Conservation (phyloP, 2,888 invertebrate species). For the Mesopsocus fuscifrons region DNA sequence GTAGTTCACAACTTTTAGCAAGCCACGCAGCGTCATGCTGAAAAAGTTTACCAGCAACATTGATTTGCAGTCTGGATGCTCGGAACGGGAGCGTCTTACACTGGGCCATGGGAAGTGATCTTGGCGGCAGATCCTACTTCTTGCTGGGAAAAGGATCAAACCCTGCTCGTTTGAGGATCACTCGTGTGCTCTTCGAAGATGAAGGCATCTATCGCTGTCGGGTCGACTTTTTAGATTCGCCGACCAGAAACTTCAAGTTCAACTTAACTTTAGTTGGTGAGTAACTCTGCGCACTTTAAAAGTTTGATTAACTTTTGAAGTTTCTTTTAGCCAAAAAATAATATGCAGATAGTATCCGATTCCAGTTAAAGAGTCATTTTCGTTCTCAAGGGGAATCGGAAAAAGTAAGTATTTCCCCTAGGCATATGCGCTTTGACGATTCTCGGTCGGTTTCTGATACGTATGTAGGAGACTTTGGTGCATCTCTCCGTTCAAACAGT, state of each 20-base stretch:
- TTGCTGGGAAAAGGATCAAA: slow-evolving; percentile 34
- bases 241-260: slow-evolving; percentile 69
- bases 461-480: too few species aligned
- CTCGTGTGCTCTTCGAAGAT: slow-evolving; percentile 49
- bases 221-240: slow-evolving; percentile 75
- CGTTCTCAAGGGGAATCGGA: too few species aligned
- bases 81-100: slow-evolving; percentile 51
- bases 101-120: slow-evolving; percentile 57
- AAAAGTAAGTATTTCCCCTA: too few species aligned
- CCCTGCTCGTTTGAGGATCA: slow-evolving; percentile 46
- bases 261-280: slow-evolving; percentile 77
- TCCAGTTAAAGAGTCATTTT: too few species aligned
- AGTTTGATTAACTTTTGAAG: neutral
- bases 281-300: slow-evolving; percentile 23
- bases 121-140: slow-evolving; percentile 57
- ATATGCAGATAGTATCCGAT: too few species aligned
- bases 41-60: too few species aligned
- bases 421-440: neutral
- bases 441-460: too few species aligned
- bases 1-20: too few species aligned
- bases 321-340: too few species aligned
- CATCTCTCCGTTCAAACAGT: too few species aligned
- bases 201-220: slow-evolving; percentile 75
- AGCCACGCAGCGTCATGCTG: too few species aligned
- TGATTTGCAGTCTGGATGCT: slow-evolving; percentile 56